phyloP scores from a whole-genome alignment of 2,888 invertebrate species.

The Neria commutata region DNA sequence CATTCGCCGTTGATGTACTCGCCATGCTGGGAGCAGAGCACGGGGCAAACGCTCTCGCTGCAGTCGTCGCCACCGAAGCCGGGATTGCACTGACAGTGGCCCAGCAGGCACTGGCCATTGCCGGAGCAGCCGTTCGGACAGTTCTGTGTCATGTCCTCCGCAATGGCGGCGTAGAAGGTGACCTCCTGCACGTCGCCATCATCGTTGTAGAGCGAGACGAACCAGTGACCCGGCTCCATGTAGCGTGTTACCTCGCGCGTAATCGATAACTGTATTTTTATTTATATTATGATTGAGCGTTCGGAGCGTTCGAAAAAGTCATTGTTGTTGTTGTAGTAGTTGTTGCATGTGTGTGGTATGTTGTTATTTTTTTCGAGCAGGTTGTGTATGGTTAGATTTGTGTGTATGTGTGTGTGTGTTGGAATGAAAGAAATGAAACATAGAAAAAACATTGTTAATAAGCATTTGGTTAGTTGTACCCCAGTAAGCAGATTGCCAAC shows the following conservation, averaged over 20 bases:
- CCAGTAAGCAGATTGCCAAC: too few relatives aligned
- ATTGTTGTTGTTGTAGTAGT: slow-evolving; percentile 12
- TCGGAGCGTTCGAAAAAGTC: too few relatives aligned
- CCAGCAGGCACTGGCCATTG: slow-evolving; percentile 94
- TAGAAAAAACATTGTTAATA: not conserved
- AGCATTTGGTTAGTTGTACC: slow-evolving; percentile 2
- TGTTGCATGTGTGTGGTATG: not conserved
- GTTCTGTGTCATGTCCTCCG: slow-evolving; percentile 92
- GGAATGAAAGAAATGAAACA: not conserved
- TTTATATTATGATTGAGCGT: too few relatives aligned
- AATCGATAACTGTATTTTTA: slow-evolving; percentile 77
- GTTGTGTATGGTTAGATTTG: slow-evolving; percentile 4
- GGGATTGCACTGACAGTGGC: slow-evolving; percentile 94
- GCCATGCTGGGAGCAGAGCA: slow-evolving; percentile 94
- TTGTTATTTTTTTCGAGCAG: slow-evolving; percentile 6
- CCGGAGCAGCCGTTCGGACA: slow-evolving; percentile 97
- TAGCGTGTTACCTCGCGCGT: slow-evolving; percentile 93
- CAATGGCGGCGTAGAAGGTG: slow-evolving; percentile 80
- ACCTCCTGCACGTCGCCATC: slow-evolving; percentile 89
- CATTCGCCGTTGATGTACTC: slow-evolving; percentile 96
- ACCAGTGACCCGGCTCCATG: slow-evolving; percentile 97
- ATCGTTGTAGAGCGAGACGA: slow-evolving; percentile 94
- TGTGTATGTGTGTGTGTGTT: not conserved
- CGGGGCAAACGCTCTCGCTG: slow-evolving; percentile 97
- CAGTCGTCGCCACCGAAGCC: slow-evolving; percentile 97